phyloP scores from a whole-genome alignment of 2,888 invertebrate genomes.

The Amblyjoppa proteus region DNA sequence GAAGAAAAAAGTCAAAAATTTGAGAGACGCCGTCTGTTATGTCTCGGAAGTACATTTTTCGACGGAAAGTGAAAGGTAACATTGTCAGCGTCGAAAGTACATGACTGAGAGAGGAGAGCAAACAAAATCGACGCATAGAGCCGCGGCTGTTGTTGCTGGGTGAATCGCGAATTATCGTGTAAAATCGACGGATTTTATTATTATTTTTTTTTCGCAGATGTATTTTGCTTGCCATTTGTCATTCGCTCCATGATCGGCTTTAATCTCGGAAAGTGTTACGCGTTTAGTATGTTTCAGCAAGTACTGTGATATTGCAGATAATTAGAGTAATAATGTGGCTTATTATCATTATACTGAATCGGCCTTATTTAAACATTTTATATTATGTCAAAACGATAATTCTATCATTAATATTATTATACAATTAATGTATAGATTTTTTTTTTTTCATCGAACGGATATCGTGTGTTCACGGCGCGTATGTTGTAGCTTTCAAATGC shows the following conservation, averaged over 20 bases:
- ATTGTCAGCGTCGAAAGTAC: constrained; percentile 39
- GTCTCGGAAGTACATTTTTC: constrained; percentile 21
- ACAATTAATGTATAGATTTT: constrained; percentile 68
- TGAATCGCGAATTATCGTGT: constrained; percentile 58
- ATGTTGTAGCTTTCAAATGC: constrained; percentile 73
- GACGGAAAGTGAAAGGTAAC: constrained; percentile 47
- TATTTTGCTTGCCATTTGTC: constrained; percentile 81
- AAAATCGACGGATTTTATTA: constrained; percentile 45
- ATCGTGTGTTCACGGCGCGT: constrained; percentile 81
- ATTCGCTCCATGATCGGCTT: constrained; percentile 77
- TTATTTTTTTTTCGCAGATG: constrained; percentile 43
- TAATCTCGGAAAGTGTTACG: constrained; percentile 77
- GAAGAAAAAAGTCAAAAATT: background rate
- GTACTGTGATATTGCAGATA: constrained; percentile 85
- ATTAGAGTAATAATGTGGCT: constrained; percentile 82
- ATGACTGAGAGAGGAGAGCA: constrained; percentile 24
- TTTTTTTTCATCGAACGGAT: constrained; percentile 73
- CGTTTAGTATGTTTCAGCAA: constrained; percentile 83
- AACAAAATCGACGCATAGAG: constrained; percentile 43
- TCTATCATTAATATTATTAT: constrained; percentile 72
- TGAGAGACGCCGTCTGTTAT: constrained; percentile 13
- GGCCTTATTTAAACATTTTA: constrained; percentile 71
- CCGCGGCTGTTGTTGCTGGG: constrained; percentile 42
- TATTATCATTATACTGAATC: constrained; percentile 72
- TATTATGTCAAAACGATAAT: constrained; percentile 78